phyloP scores from a whole-genome alignment of 23 tunicate species.

The Corella eumyota region DNA sequence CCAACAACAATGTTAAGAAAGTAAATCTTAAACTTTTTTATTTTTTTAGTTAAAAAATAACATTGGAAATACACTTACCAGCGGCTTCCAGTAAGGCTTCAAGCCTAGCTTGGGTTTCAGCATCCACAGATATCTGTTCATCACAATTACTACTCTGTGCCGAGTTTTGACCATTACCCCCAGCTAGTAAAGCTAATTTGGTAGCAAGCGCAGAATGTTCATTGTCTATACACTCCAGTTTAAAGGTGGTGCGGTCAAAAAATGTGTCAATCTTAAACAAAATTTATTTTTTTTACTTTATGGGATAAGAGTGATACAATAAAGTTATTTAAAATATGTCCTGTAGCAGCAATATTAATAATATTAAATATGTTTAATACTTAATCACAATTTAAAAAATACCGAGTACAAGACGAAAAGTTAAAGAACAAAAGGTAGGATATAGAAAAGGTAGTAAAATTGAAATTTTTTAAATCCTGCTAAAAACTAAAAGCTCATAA shows the following conservation, averaged over 20 bases:
- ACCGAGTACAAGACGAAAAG: background rate
- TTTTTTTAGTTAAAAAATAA: too few relatives aligned
- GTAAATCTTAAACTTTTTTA: too few relatives aligned
- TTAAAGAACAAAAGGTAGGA: too few relatives aligned
- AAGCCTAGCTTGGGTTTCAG: slow-evolving; percentile 78
- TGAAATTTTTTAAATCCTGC: too few relatives aligned
- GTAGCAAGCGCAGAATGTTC: slow-evolving; percentile 51
- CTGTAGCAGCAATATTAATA: background rate
- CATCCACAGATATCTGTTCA: slow-evolving; percentile 67
- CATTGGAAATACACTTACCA: too few relatives aligned
- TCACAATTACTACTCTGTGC: slow-evolving; percentile 30
- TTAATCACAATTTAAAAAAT: background rate
- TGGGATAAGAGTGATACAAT: background rate
- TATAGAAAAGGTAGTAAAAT: too few relatives aligned
- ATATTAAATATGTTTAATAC: background rate
- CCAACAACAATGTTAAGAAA: too few relatives aligned
- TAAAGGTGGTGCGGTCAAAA: too few relatives aligned
- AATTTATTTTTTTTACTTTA: background rate
- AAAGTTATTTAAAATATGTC: background rate
- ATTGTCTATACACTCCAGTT: slow-evolving; percentile 20
- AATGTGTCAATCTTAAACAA: slow-evolving; percentile 49
- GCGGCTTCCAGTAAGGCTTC: slow-evolving; percentile 91
- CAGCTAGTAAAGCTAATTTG: slow-evolving; percentile 39
- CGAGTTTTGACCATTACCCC: slow-evolving; percentile 28
- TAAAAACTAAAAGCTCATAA: too few relatives aligned